Base-by-base conservation (phyloP, 2,888 invertebrate genomes). In the Alviniconcha strummeri region DNA sequence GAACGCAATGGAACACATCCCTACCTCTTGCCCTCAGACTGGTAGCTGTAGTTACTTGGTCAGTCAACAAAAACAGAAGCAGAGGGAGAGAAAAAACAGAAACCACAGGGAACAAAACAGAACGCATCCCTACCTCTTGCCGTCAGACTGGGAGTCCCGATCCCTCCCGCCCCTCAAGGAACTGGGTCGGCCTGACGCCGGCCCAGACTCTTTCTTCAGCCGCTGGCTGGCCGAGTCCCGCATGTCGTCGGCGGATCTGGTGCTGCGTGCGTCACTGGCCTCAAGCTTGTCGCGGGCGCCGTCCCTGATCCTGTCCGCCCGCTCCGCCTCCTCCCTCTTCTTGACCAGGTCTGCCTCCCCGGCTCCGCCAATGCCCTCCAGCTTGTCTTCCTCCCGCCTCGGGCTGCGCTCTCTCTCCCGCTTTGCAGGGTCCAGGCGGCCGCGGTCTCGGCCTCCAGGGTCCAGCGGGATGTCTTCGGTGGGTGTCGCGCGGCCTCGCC, bases 221-320 rank as follows among this genome's bases (percentile, higher is more conserved):
- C 52, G 79, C 69, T 15, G 84, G 60, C 67, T 54, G 55, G 67
- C 54, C 60, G 57, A 11, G 2, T 76, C 77, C 0, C 82, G 79
- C 52, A 78, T 80, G 60, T 80, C 85, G 5, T 86, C 87, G 36
- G 85, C 82, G 4, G 75, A 79, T 9, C 78, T 82, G 17, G 77
- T 69, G 52, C 85, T 83, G 56, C 84, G 84, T 1, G 75, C 71
- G 15, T 86, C 85, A 15, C 64, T 74, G 67, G 19, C 67, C 64
- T 82, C 83, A 84, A 76, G 80, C 80, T 15, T 85, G 36, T 36
- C 36, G 67, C 80, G 69, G 13, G 81, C 82, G 19, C 74, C 74
- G 19, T 81, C 60, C 81, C 79, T 84, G 2, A 15, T 71, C n/a
- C 81, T 36, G 11, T 55, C 74, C 17, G n/a, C 81, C 5, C 15